These are phyloP conservation scores for Hofmannophila pseudospretella DNA, from an alignment of 2,888 invertebrate genomes.

Conservation along the genomic window DNA sequence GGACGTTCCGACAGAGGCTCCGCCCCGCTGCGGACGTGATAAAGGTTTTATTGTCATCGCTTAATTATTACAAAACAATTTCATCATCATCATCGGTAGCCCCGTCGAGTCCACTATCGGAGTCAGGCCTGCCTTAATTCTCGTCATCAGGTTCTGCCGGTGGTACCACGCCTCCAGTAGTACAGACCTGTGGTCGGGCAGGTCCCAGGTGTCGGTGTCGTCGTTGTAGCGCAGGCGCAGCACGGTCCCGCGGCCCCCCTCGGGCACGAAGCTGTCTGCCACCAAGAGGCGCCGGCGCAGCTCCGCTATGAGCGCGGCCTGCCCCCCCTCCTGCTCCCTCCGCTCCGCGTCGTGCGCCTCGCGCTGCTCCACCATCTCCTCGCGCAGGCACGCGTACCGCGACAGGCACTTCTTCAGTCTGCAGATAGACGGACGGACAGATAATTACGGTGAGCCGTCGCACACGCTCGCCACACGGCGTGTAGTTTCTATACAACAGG, in stretches of 20 bases:
- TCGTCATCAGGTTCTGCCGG: too few species aligned
- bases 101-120: too few species aligned
- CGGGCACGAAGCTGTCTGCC: conserved; percentile 92
- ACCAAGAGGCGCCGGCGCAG: conserved; percentile 86
- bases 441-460: too few species aligned
- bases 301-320: conserved; percentile 48
- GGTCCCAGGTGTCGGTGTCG: conserved; percentile 53
- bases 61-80: too few species aligned
- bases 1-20: conserved; percentile 76
- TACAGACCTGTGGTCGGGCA: conserved; percentile 28
- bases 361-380: conserved; percentile 69
- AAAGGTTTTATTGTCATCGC: too few species aligned
- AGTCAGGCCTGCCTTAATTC: too few species aligned
- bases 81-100: too few species aligned
- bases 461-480: too few species aligned
- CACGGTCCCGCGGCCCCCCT: conserved; percentile 40
- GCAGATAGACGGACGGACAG: conserved; percentile 6
- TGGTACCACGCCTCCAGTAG: too few species aligned
- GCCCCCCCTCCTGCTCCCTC: conserved; percentile 90
- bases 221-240: conserved; percentile 48
- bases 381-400: conserved; percentile 82
- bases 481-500: too few species aligned
- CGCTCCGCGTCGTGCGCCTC: conserved; percentile 95
- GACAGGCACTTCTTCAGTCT: conserved; percentile 94
- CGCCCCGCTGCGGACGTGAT: conserved; percentile 29